Base-by-base conservation (phyloP, 2,113 vertebrate species). In the Emydocephalus ijimae region DNA sequence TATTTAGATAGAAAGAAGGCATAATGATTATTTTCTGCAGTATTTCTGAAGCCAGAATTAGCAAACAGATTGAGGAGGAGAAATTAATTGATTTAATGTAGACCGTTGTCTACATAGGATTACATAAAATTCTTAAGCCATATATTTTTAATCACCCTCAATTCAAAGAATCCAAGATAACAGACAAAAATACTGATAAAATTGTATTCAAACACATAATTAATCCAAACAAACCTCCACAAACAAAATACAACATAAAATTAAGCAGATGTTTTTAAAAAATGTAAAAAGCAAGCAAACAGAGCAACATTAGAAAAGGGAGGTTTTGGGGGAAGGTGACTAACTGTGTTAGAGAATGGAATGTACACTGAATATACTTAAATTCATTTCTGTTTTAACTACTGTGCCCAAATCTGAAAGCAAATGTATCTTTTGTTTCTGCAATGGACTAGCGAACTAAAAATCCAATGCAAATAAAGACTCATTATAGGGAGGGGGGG, bases 381-480 rank as follows among this genome's bases (percentile, higher is more conserved):
- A 61, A 85, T 21, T 34, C 9, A 81, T 86, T 90, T 81, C 26
- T 56, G 24, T 89, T 92, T 92, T 90, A 57, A 90, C 74, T 26
- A 61, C 88, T 86, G 43, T 90, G 89, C 92, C 89, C 86, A 48
- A 90, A 86, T 61, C 29, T 90, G 45, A 64, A 59, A 87, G 55
- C 56, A 90, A 93, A 90, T 45, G 45, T 86, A 11, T 89, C 56
- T 86, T 91, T 39, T 74, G 39, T 74, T 85, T 91, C 59, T 45
- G 34, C 29, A 26, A 91, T n/a, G 85, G 88, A 64, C 56, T 61
- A 57, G 89, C 56, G 23, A 93, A 87, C 21, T 89, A 61, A 92
- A 74, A 86, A 69, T 86, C 55, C 89, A 34, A 45, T 93, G 92
- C 56, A 64, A 87, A 87, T n/a, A 21, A 81, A 89, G 92, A 87